Conservation (phyloP, 2,113 vertebrate species). For the Turdus rufiventris region DNA sequence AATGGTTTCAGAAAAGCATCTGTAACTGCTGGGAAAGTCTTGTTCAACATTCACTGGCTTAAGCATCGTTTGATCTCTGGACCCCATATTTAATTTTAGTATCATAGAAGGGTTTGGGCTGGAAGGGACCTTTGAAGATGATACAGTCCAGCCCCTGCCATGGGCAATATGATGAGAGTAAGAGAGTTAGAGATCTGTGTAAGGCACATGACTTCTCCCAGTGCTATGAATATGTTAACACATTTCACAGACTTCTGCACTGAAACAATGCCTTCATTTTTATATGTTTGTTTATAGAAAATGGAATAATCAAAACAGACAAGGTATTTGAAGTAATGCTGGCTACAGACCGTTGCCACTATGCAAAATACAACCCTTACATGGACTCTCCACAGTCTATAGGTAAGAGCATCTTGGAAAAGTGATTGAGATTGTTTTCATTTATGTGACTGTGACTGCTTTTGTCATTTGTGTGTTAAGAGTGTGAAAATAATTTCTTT, state of each 20-base stretch:
- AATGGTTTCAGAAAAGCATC: neutral
- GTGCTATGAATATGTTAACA: neutral
- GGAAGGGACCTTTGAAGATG: neutral
- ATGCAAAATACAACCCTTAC: constrained; percentile 95
- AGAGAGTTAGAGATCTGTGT: neutral
- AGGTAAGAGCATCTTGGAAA: constrained; percentile 76
- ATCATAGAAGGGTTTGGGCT: neutral
- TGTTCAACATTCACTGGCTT: neutral
- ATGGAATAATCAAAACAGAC: constrained; percentile 98
- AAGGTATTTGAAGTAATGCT: constrained; percentile 98
- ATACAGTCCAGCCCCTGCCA: neutral
- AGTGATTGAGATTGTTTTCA: neutral
- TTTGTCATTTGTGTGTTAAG: neutral
- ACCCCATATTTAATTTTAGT: neutral
- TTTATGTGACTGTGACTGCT: neutral
- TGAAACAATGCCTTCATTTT: neutral
- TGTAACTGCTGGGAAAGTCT: neutral
- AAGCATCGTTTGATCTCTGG: neutral
- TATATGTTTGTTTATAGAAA: constrained; percentile 78
- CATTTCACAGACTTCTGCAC: neutral
- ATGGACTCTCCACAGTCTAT: constrained; percentile 99
- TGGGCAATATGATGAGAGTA: neutral
- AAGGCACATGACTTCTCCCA: neutral
- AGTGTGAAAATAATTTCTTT: neutral
- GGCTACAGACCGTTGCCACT: constrained; percentile 91